Evolutionary conservation across 1,140 invertebrate species (phyloP), one percentile per base, ranked within the genome.

Genomic region (Physella acuta): DNA sequence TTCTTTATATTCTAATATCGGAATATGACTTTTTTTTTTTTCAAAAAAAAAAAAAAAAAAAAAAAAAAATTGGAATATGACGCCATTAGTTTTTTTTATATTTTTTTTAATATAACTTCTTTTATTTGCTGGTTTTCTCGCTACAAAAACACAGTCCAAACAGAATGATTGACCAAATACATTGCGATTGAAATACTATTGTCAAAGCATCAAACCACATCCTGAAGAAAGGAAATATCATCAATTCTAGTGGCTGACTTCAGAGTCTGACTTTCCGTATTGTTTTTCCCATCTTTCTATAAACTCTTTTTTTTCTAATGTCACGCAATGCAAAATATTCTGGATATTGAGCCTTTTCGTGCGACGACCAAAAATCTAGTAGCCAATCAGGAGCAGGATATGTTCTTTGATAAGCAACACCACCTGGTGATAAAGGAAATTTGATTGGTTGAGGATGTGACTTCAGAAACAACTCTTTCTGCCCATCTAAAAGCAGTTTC

Each of bases 321-420:
- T 98, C 95, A 51, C 96, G 88, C 51, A 87, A 85, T 26, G 91
- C 91, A 88, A 99, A 99, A 79, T 98, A 99, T 81, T 97, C 91
- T 0, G 97, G 96, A 87, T 95, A 99, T 71, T 90, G 89, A 5
- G 93, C 93, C 84, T 97, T 97, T 84, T 98, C 95, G 30, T 93
- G 82, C 1, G 94, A 94, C 88, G 96, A 90, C 94, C 95, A 98
- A 76, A 90, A 91, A 83, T 98, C 95, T 0, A 97, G 75, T 78
- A 85, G 83, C 90, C 90, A 92, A 81, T 97, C 94, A 11, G 92
- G 91, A n/a, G 87, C 79, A 2, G 72, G 67, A 11, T 64, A 62
- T 28, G 71, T 68, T 79, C 94, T 88, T 28, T 88, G 87, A 79
- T 89, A 92, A 1, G 92, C 91, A 37, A 90, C 88, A 70, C 95